These are phyloP conservation scores for Megathymus violae DNA, from an alignment of 1,140 invertebrate species.

Conservation along the genomic window DNA sequence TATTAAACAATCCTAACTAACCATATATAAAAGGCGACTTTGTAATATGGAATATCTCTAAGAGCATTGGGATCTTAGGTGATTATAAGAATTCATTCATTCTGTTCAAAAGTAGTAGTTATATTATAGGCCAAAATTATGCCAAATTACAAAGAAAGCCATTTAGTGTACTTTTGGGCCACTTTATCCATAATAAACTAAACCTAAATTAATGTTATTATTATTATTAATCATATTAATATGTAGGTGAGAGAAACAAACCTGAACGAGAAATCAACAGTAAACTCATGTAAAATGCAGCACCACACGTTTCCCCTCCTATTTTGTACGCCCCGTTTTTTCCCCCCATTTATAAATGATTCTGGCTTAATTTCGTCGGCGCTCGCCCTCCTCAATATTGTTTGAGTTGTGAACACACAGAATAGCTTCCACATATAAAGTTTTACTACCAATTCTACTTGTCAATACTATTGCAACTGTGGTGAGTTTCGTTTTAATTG, in stretches of 20 bases:
- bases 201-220: no score
- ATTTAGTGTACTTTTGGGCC: no score
- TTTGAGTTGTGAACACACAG: slow-evolving; percentile 65
- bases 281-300: slow-evolving; percentile 75
- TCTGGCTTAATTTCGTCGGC: slow-evolving; percentile 70
- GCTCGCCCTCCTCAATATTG: slow-evolving; percentile 60
- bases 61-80: no score
- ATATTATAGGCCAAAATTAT: no score
- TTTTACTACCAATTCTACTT: background rate
- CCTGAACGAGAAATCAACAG: slow-evolving; percentile 53
- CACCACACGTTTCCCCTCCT: slow-evolving; percentile 54
- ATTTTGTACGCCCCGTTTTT: slow-evolving; percentile 46
- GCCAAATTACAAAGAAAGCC: no score
- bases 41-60: no score
- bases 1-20: no score
- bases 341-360: slow-evolving; percentile 78
- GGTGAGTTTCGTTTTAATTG: background rate
- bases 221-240: no score
- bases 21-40: no score
- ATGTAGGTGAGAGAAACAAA: slow-evolving; percentile 35
- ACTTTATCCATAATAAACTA: no score
- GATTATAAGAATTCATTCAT: no score
- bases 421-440: background rate
- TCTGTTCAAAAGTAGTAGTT: no score
- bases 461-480: background rate